Conservation (phyloP, 2,797 vertebrate genomes). For the Acrossocheilus wenchowensis region DNA sequence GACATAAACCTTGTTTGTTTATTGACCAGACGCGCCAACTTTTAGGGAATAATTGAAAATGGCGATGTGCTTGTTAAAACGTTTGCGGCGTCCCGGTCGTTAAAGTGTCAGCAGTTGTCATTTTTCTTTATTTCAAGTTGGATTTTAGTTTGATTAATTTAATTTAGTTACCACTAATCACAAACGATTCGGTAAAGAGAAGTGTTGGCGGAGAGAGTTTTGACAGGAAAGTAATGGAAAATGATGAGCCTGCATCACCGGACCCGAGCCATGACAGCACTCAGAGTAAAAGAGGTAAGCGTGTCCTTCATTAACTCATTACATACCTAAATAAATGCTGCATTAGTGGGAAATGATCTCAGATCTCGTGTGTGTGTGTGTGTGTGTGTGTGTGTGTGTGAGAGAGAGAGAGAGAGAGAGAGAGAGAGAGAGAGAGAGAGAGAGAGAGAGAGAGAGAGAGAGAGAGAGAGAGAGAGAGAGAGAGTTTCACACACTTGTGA, state of each 20-base stretch:
- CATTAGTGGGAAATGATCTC: neutral
- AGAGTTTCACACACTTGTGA: neutral
- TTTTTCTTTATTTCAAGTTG: constrained; percentile 9
- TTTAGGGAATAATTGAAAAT: constrained; percentile 29
- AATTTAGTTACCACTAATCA: neutral
- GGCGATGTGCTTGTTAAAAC: constrained; percentile 55
- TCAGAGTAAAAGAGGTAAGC: constrained; percentile 53
- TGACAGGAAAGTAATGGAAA: constrained; percentile 62
- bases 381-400: neutral
- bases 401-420: too few relatives aligned
- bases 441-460: too few relatives aligned
- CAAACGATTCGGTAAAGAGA: neutral
- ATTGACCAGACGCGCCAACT: neutral
- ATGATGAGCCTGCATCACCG: constrained; percentile 57
- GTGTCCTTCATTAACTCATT: neutral
- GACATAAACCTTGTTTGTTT: neutral
- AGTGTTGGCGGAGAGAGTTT: neutral
- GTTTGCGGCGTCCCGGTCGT: constrained; percentile 53
- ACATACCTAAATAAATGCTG: neutral
- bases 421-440: neutral
- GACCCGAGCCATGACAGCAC: constrained; percentile 45
- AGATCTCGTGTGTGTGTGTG: neutral
- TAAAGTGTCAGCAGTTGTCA: constrained; percentile 16
- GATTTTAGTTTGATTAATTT: neutral
- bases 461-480: neutral